Percentiles rank a stretch among this genome's conserved stretches.
Evolutionary conservation across 2,797 vertebrate genomes (phyloP).

Genomic region (Myripristis murdjan): DNA sequence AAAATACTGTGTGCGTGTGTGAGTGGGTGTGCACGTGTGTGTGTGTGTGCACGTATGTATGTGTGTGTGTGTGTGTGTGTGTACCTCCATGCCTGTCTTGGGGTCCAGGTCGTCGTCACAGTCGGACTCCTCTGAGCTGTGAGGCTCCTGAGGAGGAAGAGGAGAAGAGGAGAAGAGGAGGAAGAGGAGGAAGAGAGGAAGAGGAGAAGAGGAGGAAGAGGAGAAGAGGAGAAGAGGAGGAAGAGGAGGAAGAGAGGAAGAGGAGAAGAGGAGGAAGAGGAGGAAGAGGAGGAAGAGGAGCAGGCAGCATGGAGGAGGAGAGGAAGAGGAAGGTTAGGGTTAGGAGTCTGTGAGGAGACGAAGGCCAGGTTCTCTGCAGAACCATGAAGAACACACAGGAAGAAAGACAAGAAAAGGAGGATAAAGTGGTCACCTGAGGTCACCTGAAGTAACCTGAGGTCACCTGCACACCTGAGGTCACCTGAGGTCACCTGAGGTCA

Average conservation of each 20-base stretch:
- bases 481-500: no score
- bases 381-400: background rate
- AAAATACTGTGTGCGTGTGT: no score
- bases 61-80: conserved; percentile 19
- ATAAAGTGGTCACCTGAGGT: no score
- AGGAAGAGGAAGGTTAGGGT: background rate
- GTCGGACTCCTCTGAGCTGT: conserved; percentile 98
- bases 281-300: background rate
- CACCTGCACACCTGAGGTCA: no score
- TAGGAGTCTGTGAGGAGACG: background rate
- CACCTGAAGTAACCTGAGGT: no score
- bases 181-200: background rate
- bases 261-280: no score
- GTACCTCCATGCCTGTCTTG: conserved; percentile 99
- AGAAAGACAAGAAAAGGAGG: background rate
- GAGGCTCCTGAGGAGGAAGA: conserved; percentile 89
- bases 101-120: conserved; percentile 98
- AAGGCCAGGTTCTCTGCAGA: no score
- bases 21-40: background rate
- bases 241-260: no score
- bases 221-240: background rate
- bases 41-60: background rate
- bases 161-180: background rate
- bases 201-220: background rate
- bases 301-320: background rate